phyloP scores from a whole-genome alignment of 1,140 invertebrate species.

The Microplitis demolitor region DNA sequence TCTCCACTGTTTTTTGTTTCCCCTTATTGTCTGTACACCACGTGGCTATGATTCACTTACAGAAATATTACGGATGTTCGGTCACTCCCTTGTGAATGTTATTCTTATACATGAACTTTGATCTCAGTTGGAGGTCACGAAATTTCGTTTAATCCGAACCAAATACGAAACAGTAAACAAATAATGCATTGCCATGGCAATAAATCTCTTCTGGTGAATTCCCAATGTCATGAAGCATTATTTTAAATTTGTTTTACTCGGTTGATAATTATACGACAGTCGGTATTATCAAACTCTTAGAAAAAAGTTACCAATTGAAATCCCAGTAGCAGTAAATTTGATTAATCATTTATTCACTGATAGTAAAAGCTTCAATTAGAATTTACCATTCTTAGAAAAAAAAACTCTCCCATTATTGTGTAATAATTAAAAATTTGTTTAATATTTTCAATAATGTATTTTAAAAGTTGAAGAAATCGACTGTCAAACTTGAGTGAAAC shows the following conservation, averaged over 20 bases:
- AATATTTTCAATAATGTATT: too few relatives aligned
- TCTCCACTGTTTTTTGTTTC: neutral
- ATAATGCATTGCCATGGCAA: neutral
- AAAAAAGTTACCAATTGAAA: too few relatives aligned
- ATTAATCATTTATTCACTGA: too few relatives aligned
- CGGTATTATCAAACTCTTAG: too few relatives aligned
- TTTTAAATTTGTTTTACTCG: neutral
- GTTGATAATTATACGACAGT: neutral
- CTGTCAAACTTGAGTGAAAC: too few relatives aligned
- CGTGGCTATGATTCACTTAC: constrained; percentile 5
- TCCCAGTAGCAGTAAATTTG: too few relatives aligned
- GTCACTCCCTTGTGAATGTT: constrained; percentile 6
- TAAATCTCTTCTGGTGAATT: neutral
- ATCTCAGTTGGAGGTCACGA: neutral
- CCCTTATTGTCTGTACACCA: neutral
- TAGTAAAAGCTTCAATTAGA: too few relatives aligned
- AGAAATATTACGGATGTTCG: neutral
- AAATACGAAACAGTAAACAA: neutral
- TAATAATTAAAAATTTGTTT: too few relatives aligned
- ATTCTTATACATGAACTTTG: neutral
- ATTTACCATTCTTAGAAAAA: too few relatives aligned
- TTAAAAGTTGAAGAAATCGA: too few relatives aligned
- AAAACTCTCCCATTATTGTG: too few relatives aligned
- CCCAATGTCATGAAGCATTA: neutral
- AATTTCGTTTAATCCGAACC: constrained; percentile 8